Conservation (phyloP, 1,140 invertebrate species). For the Diuraphis noxia region DNA sequence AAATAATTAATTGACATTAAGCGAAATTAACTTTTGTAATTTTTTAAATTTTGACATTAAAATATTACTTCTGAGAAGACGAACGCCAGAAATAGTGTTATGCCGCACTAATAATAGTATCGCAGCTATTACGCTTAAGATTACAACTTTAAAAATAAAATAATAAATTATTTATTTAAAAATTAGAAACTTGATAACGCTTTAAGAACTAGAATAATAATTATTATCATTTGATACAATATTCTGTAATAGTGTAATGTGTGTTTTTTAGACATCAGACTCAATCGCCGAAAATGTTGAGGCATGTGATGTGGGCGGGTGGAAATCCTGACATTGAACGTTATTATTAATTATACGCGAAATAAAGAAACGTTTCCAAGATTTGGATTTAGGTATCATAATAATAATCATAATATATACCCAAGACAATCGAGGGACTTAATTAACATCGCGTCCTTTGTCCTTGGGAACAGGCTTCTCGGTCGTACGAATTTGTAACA, state of each 20-base stretch:
- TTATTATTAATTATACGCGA: not conserved
- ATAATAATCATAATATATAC: not conserved
- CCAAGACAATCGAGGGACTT: constrained; percentile 32
- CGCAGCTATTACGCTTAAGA: not conserved
- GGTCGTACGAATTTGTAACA: constrained; percentile 37
- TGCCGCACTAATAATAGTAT: not conserved
- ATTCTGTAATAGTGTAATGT: not conserved
- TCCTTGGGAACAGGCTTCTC: constrained; percentile 24
- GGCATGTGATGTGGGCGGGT: too few relatives aligned
- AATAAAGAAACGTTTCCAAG: not conserved
- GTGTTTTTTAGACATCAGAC: not conserved
- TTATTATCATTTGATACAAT: not conserved
- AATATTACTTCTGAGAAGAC: not conserved
- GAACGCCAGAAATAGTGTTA: not conserved
- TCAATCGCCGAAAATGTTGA: not conserved
- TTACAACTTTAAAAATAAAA: constrained; percentile 5
- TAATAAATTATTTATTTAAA: constrained; percentile 5
- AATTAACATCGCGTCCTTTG: constrained; percentile 21
- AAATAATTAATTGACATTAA: not conserved
- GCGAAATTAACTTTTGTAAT: not conserved
- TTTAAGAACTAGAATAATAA: not conserved
- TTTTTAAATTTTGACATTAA: not conserved
- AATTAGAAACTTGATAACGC: not conserved
- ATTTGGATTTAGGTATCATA: not conserved
- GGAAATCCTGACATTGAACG: not conserved